Percentiles rank a stretch among this genome's conserved stretches.
These are phyloP conservation scores for Trichogramma pretiosum DNA, from an alignment of 1,140 invertebrate genomes.

Conservation along the genomic window DNA sequence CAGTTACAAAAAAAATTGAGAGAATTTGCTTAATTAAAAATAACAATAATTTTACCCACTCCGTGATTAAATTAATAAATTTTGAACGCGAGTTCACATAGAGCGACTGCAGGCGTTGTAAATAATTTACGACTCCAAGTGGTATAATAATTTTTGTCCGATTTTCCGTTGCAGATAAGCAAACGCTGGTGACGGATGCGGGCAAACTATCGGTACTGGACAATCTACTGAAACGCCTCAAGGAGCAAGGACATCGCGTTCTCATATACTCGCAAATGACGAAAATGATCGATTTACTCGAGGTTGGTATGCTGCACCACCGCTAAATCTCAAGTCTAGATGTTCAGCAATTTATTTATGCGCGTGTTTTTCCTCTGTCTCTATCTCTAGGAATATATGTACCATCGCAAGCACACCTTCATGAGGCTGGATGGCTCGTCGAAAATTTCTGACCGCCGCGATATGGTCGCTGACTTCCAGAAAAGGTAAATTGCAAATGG, in stretches of 20 bases:
- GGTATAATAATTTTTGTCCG: background rate
- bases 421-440: slow-evolving; percentile 87
- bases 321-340: too few species aligned
- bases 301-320: slow-evolving; percentile 66
- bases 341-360: slow-evolving; percentile 19
- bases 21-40: too few species aligned
- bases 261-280: slow-evolving; percentile 97
- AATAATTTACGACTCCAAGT: too few species aligned
- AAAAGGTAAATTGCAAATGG: slow-evolving; percentile 43
- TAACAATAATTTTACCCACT: too few species aligned
- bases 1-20: too few species aligned
- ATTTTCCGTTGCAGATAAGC: slow-evolving; percentile 61
- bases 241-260: slow-evolving; percentile 82
- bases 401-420: slow-evolving; percentile 83
- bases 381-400: slow-evolving; percentile 93
- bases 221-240: slow-evolving; percentile 68
- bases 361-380: too few species aligned
- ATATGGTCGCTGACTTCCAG: slow-evolving; percentile 91
- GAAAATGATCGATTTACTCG: slow-evolving; percentile 90
- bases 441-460: slow-evolving; percentile 82
- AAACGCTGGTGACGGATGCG: slow-evolving; percentile 83
- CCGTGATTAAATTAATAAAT: too few species aligned
- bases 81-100: too few species aligned
- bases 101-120: too few species aligned
- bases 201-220: slow-evolving; percentile 89